phyloP scores from a whole-genome alignment of 2,888 invertebrate genomes.

The Ellobium chinense region DNA sequence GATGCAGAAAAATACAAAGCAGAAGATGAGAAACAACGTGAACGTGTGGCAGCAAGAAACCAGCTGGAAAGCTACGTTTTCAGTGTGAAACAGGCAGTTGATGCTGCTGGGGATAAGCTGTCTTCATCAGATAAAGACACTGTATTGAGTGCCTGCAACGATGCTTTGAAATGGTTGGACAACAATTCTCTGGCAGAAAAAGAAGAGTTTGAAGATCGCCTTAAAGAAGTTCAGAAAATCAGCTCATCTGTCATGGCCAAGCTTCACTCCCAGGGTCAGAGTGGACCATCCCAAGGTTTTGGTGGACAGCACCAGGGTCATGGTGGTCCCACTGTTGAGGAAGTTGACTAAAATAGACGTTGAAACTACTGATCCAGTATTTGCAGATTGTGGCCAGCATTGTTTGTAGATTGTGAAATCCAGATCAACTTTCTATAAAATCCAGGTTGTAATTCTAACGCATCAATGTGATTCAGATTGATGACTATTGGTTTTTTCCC shows the following conservation, averaged over 20 bases:
- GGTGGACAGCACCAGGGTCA: slow-evolving; percentile 1
- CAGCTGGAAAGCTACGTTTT: slow-evolving; percentile 69
- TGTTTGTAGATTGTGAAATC: no score
- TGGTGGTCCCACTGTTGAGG: slow-evolving; percentile 82
- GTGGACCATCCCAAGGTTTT: neutral
- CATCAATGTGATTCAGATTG: no score
- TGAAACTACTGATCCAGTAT: no score
- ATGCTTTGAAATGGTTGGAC: slow-evolving; percentile 90
- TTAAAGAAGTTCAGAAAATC: slow-evolving; percentile 87
- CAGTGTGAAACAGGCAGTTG: slow-evolving; percentile 82
- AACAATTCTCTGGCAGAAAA: slow-evolving; percentile 88
- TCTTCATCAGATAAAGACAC: slow-evolving; percentile 85
- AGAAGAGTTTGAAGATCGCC: slow-evolving; percentile 86
- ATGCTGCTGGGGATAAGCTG: slow-evolving; percentile 82
- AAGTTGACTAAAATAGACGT: slow-evolving; percentile 81
- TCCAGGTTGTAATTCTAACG: no score
- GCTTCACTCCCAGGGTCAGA: slow-evolving; percentile 60
- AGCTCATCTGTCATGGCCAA: slow-evolving; percentile 89
- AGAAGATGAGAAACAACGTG: slow-evolving; percentile 73
- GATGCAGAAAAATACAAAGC: slow-evolving; percentile 74
- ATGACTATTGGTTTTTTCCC: no score
- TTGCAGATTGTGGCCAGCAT: no score
- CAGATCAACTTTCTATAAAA: no score
- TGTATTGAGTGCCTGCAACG: slow-evolving; percentile 81
- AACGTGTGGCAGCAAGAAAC: slow-evolving; percentile 68